Base-by-base conservation (phyloP, 2,113 vertebrate genomes). In the Spermophilus dauricus region DNA sequence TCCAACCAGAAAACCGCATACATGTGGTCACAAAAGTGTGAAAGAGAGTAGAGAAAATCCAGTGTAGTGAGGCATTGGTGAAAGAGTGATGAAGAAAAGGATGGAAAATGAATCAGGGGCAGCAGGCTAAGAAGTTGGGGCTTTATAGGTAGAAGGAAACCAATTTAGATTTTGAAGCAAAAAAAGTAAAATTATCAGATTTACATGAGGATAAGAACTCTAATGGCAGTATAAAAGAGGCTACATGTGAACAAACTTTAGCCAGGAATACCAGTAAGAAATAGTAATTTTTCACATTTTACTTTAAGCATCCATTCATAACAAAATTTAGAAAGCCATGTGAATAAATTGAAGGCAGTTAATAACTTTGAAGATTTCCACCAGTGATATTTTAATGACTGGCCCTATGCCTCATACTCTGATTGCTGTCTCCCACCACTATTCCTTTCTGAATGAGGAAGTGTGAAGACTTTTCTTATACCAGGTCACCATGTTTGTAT, bases 111-210 rank as follows among this genome's bases (percentile, higher is more conserved):
- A 80, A 6, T 39, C 20, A 32, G 8, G n/a, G 20, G 11, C 16
- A 30, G 17, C 22, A 51, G 37, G 37, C 30, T 61, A 58, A 76
- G 51, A 92, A 90, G 32, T 1, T 24, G 22, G 37, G 51, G 28
- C 34, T 88, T 76, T 77, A 56, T 16, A 65, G 26, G 16, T n/a
- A 17, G 67, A 86, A 93, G 56, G 39, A 26, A 94, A 77, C 51
- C 24, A 84, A 24, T 48, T 82, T 73, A 53, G 37, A 53, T 34
- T 87, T 92, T 93, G 72, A 92, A 96, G 8, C 82, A 86, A 92
- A 86, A 86, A 97, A 92, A 96, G 8, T 86, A 86, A 92, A 86
- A 97, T 84, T 72, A 87, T 92, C 58, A 51, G 22, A 65, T 76
- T 91, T 65, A 34, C n/a, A 51, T 30, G 16, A 26, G 81, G 51